These are phyloP conservation scores for Phyllopteryx taeniolatus DNA, from an alignment of 2,113 vertebrate species.

Conservation along the genomic window DNA sequence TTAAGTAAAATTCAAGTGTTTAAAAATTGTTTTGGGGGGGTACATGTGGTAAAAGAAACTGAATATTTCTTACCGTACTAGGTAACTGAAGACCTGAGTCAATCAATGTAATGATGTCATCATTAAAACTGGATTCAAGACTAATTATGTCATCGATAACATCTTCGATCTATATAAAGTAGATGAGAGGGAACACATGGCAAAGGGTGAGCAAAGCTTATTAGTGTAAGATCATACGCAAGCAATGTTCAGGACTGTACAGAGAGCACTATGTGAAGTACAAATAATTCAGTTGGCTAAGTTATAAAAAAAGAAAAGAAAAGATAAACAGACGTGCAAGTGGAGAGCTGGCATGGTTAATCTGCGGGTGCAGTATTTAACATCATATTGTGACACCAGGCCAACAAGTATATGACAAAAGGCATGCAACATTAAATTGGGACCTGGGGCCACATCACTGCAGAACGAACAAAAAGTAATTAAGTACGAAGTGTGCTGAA, in stretches of 20 bases:
- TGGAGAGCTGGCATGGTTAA: conserved; percentile 37
- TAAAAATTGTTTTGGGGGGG: not conserved
- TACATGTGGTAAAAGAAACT: not conserved
- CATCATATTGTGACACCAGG: conserved; percentile 63
- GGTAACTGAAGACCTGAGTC: conserved; percentile 83
- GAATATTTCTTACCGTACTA: conserved; percentile 76
- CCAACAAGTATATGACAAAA: conserved; percentile 35
- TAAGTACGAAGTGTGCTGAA: conserved; percentile 33
- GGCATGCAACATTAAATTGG: conserved; percentile 39
- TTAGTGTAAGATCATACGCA: not conserved
- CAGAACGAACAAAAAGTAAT: conserved; percentile 52
- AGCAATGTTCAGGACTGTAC: not conserved
- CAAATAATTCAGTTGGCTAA: not conserved
- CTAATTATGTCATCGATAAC: conserved; percentile 93
- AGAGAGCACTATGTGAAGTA: not conserved
- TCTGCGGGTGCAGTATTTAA: conserved; percentile 62
- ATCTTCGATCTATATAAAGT: conserved; percentile 79
- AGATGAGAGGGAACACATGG: conserved; percentile 22
- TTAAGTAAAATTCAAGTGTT: not conserved
- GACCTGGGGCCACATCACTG: conserved; percentile 16
- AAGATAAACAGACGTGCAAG: not conserved
- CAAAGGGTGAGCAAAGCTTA: not conserved
- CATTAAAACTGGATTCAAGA: conserved; percentile 90
- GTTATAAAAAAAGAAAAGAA: not conserved
- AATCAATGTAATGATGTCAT: conserved; percentile 84